These are phyloP conservation scores for Drosophila paramelanica DNA, from an alignment of 2,888 invertebrate species.

Conservation along the genomic window DNA sequence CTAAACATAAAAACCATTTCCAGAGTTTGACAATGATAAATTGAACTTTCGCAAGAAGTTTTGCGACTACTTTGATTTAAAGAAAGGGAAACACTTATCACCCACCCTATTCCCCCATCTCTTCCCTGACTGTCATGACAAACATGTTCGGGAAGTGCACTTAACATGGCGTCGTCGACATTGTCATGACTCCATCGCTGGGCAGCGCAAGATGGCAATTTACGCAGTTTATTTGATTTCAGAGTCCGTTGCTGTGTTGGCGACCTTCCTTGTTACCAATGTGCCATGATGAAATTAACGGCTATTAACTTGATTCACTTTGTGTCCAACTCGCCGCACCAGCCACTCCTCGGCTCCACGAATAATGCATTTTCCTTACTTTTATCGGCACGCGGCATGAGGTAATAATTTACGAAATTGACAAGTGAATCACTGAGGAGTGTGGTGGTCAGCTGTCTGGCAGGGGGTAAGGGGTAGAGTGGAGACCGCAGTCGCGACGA, in stretches of 20 bases:
- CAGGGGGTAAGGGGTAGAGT: neutral
- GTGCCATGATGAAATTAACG: slow-evolving; percentile 75
- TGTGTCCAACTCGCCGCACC: slow-evolving; percentile 37
- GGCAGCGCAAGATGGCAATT: slow-evolving; percentile 47
- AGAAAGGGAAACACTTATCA: slow-evolving; percentile 9
- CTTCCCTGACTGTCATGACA: slow-evolving; percentile 10
- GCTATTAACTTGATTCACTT: slow-evolving; percentile 78
- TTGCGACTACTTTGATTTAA: slow-evolving; percentile 30
- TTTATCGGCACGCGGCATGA: slow-evolving; percentile 49
- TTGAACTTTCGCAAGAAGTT: slow-evolving; percentile 39
- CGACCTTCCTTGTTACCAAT: slow-evolving; percentile 73
- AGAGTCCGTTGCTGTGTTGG: slow-evolving; percentile 32
- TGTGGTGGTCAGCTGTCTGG: slow-evolving; percentile 4
- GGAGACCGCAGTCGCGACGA: slow-evolving; percentile 21
- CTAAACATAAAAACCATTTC: slow-evolving; percentile 23
- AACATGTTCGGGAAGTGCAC: slow-evolving; percentile 36
- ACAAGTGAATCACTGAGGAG: slow-evolving; percentile 71
- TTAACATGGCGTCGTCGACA: slow-evolving; percentile 46
- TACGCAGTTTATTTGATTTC: slow-evolving; percentile 76
- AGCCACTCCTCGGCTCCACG: slow-evolving; percentile 2
- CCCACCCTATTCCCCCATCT: neutral
- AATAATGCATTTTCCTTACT: slow-evolving; percentile 50
- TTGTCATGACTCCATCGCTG: slow-evolving; percentile 37
- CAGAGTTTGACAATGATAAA: slow-evolving; percentile 46
- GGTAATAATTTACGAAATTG: slow-evolving; percentile 77